Conservation (phyloP, 2,113 vertebrate genomes). For the Hippocampus zosterae region DNA sequence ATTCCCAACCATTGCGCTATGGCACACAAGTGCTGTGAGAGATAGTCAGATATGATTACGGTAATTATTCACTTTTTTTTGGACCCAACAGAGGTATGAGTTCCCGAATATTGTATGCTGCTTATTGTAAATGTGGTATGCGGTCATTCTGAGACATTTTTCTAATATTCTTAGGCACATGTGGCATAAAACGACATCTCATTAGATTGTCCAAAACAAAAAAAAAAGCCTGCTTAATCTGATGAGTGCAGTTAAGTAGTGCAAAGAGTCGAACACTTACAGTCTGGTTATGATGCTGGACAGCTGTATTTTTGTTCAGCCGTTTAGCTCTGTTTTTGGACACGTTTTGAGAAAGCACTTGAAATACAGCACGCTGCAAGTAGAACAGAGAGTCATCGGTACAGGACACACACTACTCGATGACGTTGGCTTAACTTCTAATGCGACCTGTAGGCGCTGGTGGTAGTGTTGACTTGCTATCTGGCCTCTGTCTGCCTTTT, state of each 20-base stretch:
- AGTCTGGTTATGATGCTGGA: constrained; percentile 64
- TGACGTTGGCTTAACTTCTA: neutral
- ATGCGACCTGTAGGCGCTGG: constrained; percentile 77
- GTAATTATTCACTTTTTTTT: too few relatives aligned
- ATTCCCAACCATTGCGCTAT: neutral
- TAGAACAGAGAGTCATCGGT: constrained; percentile 6
- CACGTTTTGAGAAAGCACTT: constrained; percentile 69
- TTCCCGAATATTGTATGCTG: neutral
- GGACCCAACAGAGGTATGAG: neutral
- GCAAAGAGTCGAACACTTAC: constrained; percentile 40
- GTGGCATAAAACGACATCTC: too few relatives aligned
- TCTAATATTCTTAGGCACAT: too few relatives aligned
- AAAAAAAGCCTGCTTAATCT: neutral
- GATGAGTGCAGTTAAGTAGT: neutral
- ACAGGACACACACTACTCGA: neutral
- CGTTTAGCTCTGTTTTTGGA: constrained; percentile 46
- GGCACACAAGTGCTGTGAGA: neutral
- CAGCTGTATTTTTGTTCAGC: constrained; percentile 74
- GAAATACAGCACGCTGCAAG: constrained; percentile 71
- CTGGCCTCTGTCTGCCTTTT: constrained; percentile 53
- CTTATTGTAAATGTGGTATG: too few relatives aligned
- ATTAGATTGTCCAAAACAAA: too few relatives aligned
- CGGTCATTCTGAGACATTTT: too few relatives aligned
- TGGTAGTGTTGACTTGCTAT: constrained; percentile 64
- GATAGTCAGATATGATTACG: neutral